These are phyloP conservation scores for Sitobion miscanthi DNA, from an alignment of 1,140 invertebrate species.

Conservation along the genomic window DNA sequence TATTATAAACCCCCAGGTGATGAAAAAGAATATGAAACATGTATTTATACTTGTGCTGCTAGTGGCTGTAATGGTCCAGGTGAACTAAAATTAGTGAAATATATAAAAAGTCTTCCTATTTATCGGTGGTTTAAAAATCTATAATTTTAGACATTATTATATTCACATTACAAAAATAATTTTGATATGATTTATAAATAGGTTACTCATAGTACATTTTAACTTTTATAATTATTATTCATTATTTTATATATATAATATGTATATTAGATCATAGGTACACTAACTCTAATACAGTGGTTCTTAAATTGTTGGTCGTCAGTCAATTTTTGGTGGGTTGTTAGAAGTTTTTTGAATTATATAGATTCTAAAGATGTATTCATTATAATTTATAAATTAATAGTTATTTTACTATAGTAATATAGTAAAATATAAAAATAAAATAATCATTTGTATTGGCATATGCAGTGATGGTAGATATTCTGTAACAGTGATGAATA, in stretches of 20 bases:
- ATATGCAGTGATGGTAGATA: no score
- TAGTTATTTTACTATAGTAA: no score
- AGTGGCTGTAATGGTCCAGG: constrained; percentile 83
- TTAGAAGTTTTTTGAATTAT: no score
- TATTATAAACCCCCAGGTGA: constrained; percentile 89
- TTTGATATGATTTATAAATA: not conserved
- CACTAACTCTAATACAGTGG: no score
- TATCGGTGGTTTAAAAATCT: not conserved
- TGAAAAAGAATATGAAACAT: constrained; percentile 86
- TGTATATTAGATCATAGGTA: not conserved
- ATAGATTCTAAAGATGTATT: no score
- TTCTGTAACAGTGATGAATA: no score
- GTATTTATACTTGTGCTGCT: constrained; percentile 85
- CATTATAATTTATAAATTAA: no score
- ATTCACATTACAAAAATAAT: not conserved
- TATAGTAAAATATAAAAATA: no score
- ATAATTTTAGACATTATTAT: not conserved
- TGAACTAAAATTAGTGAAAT: not conserved
- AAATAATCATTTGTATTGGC: no score
- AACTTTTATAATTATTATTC: not conserved
- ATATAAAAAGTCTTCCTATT: constrained; percentile 6
- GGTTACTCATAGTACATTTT: not conserved
- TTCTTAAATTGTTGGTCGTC: no score
- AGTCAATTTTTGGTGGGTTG: no score
- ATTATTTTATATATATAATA: not conserved